Evolutionary conservation across 2,888 invertebrate genomes (phyloP), one percentile per base, ranked within the genome.

Genomic region (Spicauda simplicius): DNA sequence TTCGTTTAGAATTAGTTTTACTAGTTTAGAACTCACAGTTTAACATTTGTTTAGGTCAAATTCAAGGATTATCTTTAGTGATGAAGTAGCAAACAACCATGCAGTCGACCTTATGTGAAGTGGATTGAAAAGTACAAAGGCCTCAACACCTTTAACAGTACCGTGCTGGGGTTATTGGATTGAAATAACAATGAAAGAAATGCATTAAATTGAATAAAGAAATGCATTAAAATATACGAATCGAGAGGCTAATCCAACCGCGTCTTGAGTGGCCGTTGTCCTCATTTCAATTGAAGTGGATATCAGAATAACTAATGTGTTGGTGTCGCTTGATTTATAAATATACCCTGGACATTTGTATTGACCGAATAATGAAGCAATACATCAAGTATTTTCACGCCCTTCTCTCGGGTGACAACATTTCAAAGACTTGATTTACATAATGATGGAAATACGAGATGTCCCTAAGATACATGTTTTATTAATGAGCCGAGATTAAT

Each of bases 211-310:
- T n/a, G n/a, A 45, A 45, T 45, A 77, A 76, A 76, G 74, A 74
- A 78, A 81, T 78, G 72, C 76, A 82, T 82, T 85, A 83, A 80
- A 83, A 84, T 84, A 85, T 85, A 85, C 80, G 84, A 83, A 87
- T 87, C 77, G 83, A 86, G 77, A 80, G 78, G 83, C 85, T 86
- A 91, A 91, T 91, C 85, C 84, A 71, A 86, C 88, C 89, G 77
- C 85, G 83, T 80, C 73, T 87, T 79, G 81, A 90, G 90, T 85
- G 84, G 74, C 74, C 74, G 80, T 80, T 82, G 81, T 80, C 75
- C 78, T 78, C 77, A 74, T 74, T 74, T 55, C 55, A 79, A 81
- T 83, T 80, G 75, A 76, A 80, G 83, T 83, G 75, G 73, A 79
- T 79, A 80, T 81, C 79, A 73, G 82, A 85, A 84, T 86, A 83